phyloP scores from a whole-genome alignment of 2,797 vertebrate genomes.

The Hipposideros larvatus region DNA sequence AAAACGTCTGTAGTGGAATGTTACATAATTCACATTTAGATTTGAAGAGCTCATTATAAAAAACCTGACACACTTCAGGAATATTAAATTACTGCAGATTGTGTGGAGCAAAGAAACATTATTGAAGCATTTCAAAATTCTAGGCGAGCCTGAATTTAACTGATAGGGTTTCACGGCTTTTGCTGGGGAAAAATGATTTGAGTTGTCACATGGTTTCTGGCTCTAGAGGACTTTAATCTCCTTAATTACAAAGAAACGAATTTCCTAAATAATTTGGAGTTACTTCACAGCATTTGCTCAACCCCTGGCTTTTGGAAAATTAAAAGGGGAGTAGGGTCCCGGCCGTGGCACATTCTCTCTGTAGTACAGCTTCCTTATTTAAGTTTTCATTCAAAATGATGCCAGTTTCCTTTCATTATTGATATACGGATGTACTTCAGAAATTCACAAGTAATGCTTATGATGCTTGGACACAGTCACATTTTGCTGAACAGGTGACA shows the following conservation, averaged over 20 bases:
- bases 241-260: slow-evolving; percentile 84
- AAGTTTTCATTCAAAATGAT: slow-evolving; percentile 5
- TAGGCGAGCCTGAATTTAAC: slow-evolving; percentile 87
- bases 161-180: slow-evolving; percentile 86
- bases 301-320: slow-evolving; percentile 78
- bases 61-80: slow-evolving; percentile 90
- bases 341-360: fast-evolving
- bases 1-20: slow-evolving; percentile 84
- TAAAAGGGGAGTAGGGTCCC: slow-evolving; percentile 57
- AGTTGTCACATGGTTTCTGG: slow-evolving; percentile 84
- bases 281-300: slow-evolving; percentile 78
- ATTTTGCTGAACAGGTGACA: neutral
- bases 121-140: slow-evolving; percentile 89
- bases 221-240: slow-evolving; percentile 85
- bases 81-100: slow-evolving; percentile 89
- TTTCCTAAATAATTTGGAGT: slow-evolving; percentile 84
- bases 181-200: slow-evolving; percentile 85
- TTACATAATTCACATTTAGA: slow-evolving; percentile 86
- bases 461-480: slow-evolving; percentile 30
- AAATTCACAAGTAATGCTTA: slow-evolving; percentile 53
- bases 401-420: slow-evolving; percentile 43
- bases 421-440: neutral
- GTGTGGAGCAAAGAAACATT: slow-evolving; percentile 86
- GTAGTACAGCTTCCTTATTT: neutral
- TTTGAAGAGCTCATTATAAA: slow-evolving; percentile 90